phyloP scores from a whole-genome alignment of 2,888 invertebrate species.

The Galerucella nymphaeae region DNA sequence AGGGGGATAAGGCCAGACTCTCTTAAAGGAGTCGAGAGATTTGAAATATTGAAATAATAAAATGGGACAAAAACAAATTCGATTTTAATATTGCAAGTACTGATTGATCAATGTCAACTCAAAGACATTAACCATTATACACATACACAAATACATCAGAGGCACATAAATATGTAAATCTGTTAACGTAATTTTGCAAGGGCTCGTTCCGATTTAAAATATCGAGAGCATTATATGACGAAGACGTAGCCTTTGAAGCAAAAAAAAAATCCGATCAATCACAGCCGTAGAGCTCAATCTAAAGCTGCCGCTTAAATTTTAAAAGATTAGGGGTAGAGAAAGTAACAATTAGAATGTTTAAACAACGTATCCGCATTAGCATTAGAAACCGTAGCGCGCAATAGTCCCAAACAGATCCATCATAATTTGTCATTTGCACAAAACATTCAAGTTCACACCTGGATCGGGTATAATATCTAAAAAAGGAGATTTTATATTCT shows the following conservation, averaged over 20 bases:
- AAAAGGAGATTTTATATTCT: not conserved
- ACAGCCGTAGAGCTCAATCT: slow-evolving; percentile 37
- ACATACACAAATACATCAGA: slow-evolving; percentile 36
- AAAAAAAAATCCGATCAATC: slow-evolving; percentile 43
- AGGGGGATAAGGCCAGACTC: no score
- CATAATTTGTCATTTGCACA: slow-evolving; percentile 59
- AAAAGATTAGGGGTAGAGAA: slow-evolving; percentile 51
- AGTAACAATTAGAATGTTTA: slow-evolving; percentile 64
- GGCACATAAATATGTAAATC: slow-evolving; percentile 47
- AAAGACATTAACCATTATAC: slow-evolving; percentile 6
- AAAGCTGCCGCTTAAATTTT: slow-evolving; percentile 35
- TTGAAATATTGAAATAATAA: no score
- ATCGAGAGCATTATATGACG: slow-evolving; percentile 46
- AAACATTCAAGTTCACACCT: slow-evolving; percentile 41
- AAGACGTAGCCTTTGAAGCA: slow-evolving; percentile 46
- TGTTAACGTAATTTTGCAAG: slow-evolving; percentile 30
- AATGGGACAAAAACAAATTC: slow-evolving; percentile 17
- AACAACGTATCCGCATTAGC: slow-evolving; percentile 62
- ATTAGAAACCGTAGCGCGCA: slow-evolving; percentile 45
- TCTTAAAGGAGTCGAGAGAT: no score
- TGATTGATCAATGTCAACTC: slow-evolving; percentile 35
- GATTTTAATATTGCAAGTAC: slow-evolving; percentile 13
- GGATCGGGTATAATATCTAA: slow-evolving; percentile 29
- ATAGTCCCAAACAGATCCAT: slow-evolving; percentile 54
- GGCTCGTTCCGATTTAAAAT: slow-evolving; percentile 37